These are phyloP conservation scores for Caerostris extrusa DNA, from an alignment of 1,140 invertebrate species.

Conservation along the genomic window DNA sequence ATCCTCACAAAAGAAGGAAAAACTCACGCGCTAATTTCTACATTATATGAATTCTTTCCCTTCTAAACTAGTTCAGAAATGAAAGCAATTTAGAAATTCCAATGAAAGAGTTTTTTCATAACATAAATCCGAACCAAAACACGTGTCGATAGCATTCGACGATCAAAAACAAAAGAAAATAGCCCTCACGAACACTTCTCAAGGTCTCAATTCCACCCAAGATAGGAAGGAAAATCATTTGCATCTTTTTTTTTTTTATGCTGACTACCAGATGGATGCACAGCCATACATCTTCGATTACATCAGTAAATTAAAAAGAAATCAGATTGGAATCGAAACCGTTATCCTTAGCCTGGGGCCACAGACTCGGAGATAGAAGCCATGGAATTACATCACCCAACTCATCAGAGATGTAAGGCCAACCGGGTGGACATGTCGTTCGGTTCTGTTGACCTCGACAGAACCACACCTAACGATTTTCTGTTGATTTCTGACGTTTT, in stretches of 20 bases:
- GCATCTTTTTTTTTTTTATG: background rate
- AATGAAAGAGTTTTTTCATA: background rate
- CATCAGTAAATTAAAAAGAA: conserved; percentile 44
- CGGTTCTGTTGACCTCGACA: background rate
- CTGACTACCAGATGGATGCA: background rate
- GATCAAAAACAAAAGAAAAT: background rate
- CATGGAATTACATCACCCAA: conserved; percentile 41
- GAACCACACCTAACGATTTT: conserved; percentile 16
- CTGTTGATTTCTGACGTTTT: background rate
- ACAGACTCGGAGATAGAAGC: background rate
- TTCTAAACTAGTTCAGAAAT: background rate
- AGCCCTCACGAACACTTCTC: background rate
- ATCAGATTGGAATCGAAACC: conserved; percentile 42
- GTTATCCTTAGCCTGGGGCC: conserved; percentile 29
- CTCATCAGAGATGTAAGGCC: conserved; percentile 34
- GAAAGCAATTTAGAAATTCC: background rate
- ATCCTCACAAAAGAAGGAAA: too few species aligned
- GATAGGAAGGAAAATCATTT: background rate
- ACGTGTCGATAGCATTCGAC: background rate
- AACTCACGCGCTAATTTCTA: too few species aligned
- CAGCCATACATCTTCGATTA: conserved; percentile 9
- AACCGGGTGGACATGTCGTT: conserved; percentile 34
- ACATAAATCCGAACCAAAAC: background rate
- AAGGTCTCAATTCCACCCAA: background rate
- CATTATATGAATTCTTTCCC: background rate